phyloP scores from a whole-genome alignment of 2,113 vertebrate genomes.

The Galbula dea region DNA sequence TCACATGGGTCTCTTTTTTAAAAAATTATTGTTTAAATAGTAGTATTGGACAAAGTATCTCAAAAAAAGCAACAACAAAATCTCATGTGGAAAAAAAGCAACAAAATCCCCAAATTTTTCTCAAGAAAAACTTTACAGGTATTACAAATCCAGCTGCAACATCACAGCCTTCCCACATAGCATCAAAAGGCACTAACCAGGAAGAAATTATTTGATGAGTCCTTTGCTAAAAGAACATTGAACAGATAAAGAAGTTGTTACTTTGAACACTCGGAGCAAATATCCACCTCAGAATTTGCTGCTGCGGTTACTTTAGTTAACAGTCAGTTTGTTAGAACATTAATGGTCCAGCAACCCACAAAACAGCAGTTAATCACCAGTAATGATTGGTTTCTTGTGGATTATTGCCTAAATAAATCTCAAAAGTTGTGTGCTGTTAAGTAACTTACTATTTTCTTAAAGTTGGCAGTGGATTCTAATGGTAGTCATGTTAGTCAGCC shows the following conservation, averaged over 20 bases:
- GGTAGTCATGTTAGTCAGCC: background rate
- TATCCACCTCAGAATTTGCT: background rate
- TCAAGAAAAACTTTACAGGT: background rate
- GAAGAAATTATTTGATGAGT: background rate
- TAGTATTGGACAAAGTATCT: background rate
- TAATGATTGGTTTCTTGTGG: conserved; percentile 40
- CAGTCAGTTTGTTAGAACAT: conserved; percentile 5
- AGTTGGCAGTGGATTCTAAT: background rate
- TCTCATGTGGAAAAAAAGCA: background rate
- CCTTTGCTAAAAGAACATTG: background rate
- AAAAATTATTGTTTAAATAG: background rate
- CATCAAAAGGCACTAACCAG: background rate
- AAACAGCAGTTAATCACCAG: conserved; percentile 30
- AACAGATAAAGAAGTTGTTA: background rate
- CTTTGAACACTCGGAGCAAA: background rate
- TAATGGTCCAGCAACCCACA: conserved; percentile 29
- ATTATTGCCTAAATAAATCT: conserved; percentile 40
- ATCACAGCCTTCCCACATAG: background rate
- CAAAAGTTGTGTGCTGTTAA: conserved; percentile 13
- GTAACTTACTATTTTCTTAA: background rate
- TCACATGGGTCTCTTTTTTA: background rate
- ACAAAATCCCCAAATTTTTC: background rate
- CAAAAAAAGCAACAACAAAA: background rate
- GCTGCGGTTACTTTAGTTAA: conserved; percentile 1
- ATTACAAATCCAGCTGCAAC: background rate